phyloP scores from a whole-genome alignment of 2,888 invertebrate species.

The Rhaphigaster nebulosa region DNA sequence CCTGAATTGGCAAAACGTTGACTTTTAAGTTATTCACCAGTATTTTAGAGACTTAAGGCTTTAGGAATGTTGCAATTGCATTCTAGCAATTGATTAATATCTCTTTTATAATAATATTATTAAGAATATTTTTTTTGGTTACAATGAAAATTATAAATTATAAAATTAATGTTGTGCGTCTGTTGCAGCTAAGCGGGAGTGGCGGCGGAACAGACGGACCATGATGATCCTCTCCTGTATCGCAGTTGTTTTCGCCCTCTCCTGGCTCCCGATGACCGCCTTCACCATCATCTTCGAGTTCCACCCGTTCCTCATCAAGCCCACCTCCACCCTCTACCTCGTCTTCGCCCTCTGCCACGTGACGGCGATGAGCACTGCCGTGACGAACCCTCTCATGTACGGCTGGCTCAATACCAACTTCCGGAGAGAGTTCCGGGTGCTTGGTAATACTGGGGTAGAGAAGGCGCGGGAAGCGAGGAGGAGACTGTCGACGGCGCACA shows the following conservation, averaged over 20 bases:
- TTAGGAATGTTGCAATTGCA: too few species aligned
- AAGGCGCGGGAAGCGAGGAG: slow-evolving; percentile 59
- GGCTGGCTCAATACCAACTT: slow-evolving; percentile 75
- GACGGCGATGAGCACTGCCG: slow-evolving; percentile 73
- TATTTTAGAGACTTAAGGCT: too few species aligned
- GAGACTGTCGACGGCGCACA: slow-evolving; percentile 62
- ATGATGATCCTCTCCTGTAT: slow-evolving; percentile 71
- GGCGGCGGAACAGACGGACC: slow-evolving; percentile 68
- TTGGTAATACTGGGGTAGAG: slow-evolving; percentile 61
- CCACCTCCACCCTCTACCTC: slow-evolving; percentile 67
- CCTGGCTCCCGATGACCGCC: slow-evolving; percentile 74
- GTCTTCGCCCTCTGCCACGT: slow-evolving; percentile 72
- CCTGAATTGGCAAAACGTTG: too few species aligned
- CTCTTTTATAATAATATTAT: too few species aligned
- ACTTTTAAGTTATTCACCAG: too few species aligned
- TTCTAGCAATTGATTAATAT: too few species aligned
- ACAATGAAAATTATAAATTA: too few species aligned
- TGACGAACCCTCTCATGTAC: slow-evolving; percentile 74
- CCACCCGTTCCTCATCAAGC: slow-evolving; percentile 63
- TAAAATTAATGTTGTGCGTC: not conserved
- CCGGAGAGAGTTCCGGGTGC: slow-evolving; percentile 69
- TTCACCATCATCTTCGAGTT: slow-evolving; percentile 71
- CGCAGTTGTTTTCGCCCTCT: slow-evolving; percentile 72
- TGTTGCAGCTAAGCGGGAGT: slow-evolving; percentile 66
- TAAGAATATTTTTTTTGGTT: too few species aligned